Percentiles rank a stretch among this genome's conserved stretches.
Conservation (phyloP, 2,797 vertebrate species). For the Squalus acanthias region DNA sequence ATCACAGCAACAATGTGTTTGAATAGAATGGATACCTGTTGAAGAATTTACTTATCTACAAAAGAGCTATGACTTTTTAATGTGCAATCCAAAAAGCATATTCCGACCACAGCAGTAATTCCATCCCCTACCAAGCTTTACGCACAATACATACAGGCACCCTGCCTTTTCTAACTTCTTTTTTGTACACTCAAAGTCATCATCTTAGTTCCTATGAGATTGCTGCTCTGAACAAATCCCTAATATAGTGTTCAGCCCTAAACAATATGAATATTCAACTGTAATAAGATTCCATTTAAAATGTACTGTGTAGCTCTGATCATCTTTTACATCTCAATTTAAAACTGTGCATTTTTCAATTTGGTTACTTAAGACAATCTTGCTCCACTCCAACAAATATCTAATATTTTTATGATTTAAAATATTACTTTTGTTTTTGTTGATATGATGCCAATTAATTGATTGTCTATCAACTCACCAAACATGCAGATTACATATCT, state of each 20-base stretch:
- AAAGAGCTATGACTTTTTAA: not conserved
- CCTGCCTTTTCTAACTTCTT: not conserved
- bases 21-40: not conserved
- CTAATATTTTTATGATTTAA: not conserved
- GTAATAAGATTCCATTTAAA: not conserved
- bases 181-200: not conserved
- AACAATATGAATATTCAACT: not conserved
- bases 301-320: not conserved
- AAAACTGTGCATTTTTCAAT: not conserved
- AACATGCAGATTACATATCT: not conserved
- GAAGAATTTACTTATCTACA: not conserved
- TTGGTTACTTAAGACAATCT: not conserved
- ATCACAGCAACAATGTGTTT: not conserved
- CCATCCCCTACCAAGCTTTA: not conserved
- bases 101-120: not conserved
- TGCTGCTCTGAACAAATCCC: not conserved
- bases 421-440: not conserved
- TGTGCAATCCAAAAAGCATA: not conserved
- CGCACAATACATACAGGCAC: not conserved
- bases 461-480: not conserved
- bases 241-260: not conserved
- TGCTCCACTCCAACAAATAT: no score
- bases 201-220: not conserved
- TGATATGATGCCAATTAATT: not conserved
- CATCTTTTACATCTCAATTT: not conserved